These are phyloP conservation scores for Falcunculus frontatus DNA, from an alignment of 2,113 vertebrate genomes.

Conservation along the genomic window DNA sequence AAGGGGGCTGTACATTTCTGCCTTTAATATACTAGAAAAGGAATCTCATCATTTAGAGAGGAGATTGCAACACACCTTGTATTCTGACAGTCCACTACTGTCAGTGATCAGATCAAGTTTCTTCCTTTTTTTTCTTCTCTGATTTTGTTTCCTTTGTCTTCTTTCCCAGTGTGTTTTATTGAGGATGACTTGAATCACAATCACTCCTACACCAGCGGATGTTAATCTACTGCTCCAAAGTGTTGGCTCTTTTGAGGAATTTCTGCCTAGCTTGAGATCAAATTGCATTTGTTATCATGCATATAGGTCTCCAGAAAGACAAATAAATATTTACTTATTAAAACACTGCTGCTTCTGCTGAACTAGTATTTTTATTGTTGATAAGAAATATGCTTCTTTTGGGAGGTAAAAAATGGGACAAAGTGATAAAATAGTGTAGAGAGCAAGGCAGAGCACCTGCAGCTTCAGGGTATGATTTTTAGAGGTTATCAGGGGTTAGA, in stretches of 20 bases:
- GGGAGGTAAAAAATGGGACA: not conserved
- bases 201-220: not conserved
- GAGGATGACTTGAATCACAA: not conserved
- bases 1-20: not conserved
- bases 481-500: slow-evolving; percentile 46
- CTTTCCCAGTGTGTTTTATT: not conserved
- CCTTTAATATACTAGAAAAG: not conserved
- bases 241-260: not conserved
- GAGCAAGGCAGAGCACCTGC: not conserved
- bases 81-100: not conserved
- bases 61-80: not conserved
- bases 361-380: slow-evolving; percentile 12
- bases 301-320: not conserved
- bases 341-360: slow-evolving; percentile 10
- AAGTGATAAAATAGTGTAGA: slow-evolving; percentile 8
- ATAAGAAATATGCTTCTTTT: slow-evolving; percentile 27
- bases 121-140: not conserved
- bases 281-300: slow-evolving; percentile 32
- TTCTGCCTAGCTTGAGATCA: slow-evolving; percentile 1
- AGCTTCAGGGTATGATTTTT: slow-evolving; percentile 37
- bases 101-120: not conserved
- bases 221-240: slow-evolving; percentile 2
- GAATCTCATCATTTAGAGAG: not conserved
- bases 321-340: slow-evolving; percentile 53
- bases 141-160: not conserved